Base-by-base conservation (phyloP, 1,140 invertebrate species). In the Temnothorax curvispinosus region DNA sequence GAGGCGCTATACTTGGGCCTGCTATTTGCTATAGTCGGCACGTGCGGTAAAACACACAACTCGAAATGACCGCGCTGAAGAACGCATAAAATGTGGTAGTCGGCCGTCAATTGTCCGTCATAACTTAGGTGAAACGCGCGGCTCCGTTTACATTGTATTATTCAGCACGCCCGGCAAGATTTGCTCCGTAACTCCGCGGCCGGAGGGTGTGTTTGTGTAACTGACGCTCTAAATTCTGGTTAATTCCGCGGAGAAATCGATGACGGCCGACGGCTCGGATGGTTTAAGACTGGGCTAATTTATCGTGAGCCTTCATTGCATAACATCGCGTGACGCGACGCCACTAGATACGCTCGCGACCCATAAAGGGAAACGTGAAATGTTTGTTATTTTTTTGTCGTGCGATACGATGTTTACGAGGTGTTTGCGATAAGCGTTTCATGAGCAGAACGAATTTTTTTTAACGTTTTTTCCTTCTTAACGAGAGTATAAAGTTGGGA, bases 221-320 rank as follows among this genome's bases (percentile, higher is more conserved):
- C 80, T 84, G 80, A 84, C 80, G 72, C 69, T 84, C 72, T 84
- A 84, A 84, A 75, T 84, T 32, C 80, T 60, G 18, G 54, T 84
- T 84, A 84, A 84, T 84, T 60, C 38, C 27, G 9, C 44, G 41
- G 69, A 47, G 80, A 84, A 75, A 84, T 84, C 69, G 69, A 84
- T 84, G 69, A 38, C 32, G 69, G 41, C 11, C 65, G 54, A 44
- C 80, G 69, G 80, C 54, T 62, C 69, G 80, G 54, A 84, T 84
- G 13, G 80, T 75, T 84, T 84, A 84, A 74, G 80, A 84, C 80
- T 15, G 18, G 13, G 27, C n/a, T 75, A 75, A 84, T 84, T 84
- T 84, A 84, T 84, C 56, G 50, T 21, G 21, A 62, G 69, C 62
- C 44, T 54, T 7, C 62, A 41, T 84, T 84, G 54, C 80, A 38